Conservation (phyloP, 1,140 invertebrate species). For the Drosophila nannoptera region DNA sequence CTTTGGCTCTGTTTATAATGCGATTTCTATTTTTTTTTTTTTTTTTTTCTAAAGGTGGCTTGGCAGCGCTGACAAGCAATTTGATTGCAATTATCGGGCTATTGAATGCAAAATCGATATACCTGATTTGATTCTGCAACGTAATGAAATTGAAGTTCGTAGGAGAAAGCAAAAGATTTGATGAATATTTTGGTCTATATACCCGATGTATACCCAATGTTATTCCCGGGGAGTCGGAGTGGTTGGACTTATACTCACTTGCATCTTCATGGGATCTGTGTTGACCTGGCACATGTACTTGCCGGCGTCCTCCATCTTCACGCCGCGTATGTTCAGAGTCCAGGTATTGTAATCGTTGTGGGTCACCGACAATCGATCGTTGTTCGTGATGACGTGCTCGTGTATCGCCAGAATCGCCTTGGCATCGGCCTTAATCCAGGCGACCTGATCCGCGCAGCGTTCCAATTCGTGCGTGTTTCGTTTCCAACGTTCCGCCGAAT, state of each 20-base stretch:
- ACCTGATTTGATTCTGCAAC: too few relatives aligned
- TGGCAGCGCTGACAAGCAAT: neutral
- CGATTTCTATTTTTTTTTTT: neutral
- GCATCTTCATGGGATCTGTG: conserved; percentile 95
- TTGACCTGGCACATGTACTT: conserved; percentile 96
- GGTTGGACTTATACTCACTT: conserved; percentile 83
- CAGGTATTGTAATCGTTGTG: conserved; percentile 93
- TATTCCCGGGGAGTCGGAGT: too few relatives aligned
- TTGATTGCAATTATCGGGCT: conserved; percentile 2
- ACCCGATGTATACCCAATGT: too few relatives aligned
- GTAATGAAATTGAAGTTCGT: neutral
- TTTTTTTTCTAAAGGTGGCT: neutral
- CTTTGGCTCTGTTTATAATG: neutral
- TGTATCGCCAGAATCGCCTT: conserved; percentile 95
- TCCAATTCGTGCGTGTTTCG: too few relatives aligned
- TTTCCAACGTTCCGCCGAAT: too few relatives aligned
- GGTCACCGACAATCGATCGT: conserved; percentile 90
- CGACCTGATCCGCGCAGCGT: conserved; percentile 84
- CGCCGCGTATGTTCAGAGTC: conserved; percentile 90
- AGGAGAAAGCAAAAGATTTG: too few relatives aligned
- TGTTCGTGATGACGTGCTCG: conserved; percentile 95
- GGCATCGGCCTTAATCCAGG: conserved; percentile 95
- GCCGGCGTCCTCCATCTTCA: conserved; percentile 90
- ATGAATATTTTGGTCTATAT: too few relatives aligned
- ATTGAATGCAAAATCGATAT: neutral